Evolutionary conservation across 2,888 invertebrate genomes (phyloP), one percentile per base, ranked within the genome.

Genomic region (Leucophenga maculata): DNA sequence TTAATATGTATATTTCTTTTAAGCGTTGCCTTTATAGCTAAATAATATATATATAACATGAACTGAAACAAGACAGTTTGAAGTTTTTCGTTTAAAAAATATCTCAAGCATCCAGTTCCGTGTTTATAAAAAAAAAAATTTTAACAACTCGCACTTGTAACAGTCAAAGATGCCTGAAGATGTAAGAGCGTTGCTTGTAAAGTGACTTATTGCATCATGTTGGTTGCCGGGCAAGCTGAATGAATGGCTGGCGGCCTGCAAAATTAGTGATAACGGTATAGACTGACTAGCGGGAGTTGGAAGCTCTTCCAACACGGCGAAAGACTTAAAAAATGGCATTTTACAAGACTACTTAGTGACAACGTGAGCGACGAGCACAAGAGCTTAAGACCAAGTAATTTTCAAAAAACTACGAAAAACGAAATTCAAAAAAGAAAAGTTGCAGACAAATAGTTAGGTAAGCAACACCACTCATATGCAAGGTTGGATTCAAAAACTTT

Each of bases 281-380:
- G 16, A 50, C 50, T 26, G 26, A 50, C n/a, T 6, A 50, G n/a
- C n/a, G 1, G 4, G 16, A 50, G 26, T 4, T 4, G 26, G 26
- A n/a, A 26, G 26, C 26, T 16, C n/a, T n/a, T n/a, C n/a, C n/a
- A n/a, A 50, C 6, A 50, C 2, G 6, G 18, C n/a, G 13, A 50
- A 50, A 1, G 18, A 50, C 16, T 50, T 50, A 50, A 50, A 50
- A 50, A 50, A 50, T 50, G 50, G 18, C 50, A 50, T 50, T n/a
- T 50, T 50, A 50, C 50, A 50, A 16, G 50, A 50, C n/a, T 50
- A 50, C 50, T 50, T 50, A 50, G 50, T 50, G 50, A 50, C 50
- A 50, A 39, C 39, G 39, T 50, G 14, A 14, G 50, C 6, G 6
- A 50, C 8, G 50, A 50, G 50, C 50, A 18, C 50, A 8, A n/a